Evolutionary conservation across 2,797 vertebrate genomes (phyloP).

Genomic region (Sandelia bainsii): DNA sequence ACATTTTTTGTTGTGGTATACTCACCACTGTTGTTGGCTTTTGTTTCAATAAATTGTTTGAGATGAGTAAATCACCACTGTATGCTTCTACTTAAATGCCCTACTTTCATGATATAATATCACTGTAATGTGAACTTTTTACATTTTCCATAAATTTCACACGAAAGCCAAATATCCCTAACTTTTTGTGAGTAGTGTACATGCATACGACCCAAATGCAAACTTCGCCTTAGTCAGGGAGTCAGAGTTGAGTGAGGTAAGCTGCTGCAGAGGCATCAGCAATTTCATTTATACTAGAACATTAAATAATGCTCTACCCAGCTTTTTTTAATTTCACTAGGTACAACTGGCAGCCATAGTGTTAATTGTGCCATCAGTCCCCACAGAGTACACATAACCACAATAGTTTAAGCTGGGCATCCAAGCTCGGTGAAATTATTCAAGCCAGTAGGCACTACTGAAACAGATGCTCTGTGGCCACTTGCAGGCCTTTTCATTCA

Average conservation of each 20-base stretch:
- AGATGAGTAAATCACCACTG: too few species aligned
- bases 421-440: conserved; percentile 37
- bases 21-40: too few species aligned
- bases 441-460: conserved; percentile 39
- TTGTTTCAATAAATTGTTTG: too few species aligned
- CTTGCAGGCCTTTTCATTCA: conserved; percentile 31
- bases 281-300: background rate
- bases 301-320: background rate
- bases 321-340: conserved; percentile 19
- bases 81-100: too few species aligned
- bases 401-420: conserved; percentile 36
- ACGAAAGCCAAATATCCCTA: too few species aligned
- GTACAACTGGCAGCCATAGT: conserved; percentile 19
- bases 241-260: background rate
- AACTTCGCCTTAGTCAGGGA: background rate
- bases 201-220: too few species aligned
- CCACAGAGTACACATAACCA: conserved; percentile 6
- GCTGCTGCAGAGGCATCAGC: too few species aligned
- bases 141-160: too few species aligned
- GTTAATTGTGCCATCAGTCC: conserved; percentile 39
- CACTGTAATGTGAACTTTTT: too few species aligned
- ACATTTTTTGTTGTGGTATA: too few species aligned
- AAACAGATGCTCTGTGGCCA: conserved; percentile 54
- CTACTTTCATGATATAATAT: too few species aligned
- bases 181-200: too few species aligned